These are phyloP conservation scores for Elachura formosa DNA, from an alignment of 2,113 vertebrate species.

Conservation along the genomic window DNA sequence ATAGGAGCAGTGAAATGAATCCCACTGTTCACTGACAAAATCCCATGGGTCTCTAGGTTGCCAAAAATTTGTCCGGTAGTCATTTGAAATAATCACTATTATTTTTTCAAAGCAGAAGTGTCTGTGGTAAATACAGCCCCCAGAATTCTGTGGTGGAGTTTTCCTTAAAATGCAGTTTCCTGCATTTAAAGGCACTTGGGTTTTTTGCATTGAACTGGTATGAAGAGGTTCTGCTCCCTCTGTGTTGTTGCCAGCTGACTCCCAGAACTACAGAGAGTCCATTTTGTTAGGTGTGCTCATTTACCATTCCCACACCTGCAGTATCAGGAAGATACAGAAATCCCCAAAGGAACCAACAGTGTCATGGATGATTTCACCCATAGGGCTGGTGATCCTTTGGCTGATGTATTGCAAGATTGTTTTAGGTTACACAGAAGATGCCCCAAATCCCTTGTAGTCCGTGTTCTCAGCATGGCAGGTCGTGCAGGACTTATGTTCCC, in stretches of 20 bases:
- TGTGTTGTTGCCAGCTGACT: fast-evolving
- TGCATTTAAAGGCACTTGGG: background rate
- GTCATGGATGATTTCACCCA: background rate
- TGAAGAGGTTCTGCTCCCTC: background rate
- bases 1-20: background rate
- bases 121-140: background rate
- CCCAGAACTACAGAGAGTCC: background rate
- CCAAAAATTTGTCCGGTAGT: background rate
- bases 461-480: fast-evolving
- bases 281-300: background rate
- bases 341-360: background rate
- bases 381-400: background rate
- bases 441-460: background rate
- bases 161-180: no score
- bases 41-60: background rate
- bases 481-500: background rate
- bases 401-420: fast-evolving
- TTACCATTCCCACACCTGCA: background rate
- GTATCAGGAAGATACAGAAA: background rate
- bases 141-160: background rate
- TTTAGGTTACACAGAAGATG: background rate
- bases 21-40: background rate
- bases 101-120: background rate
- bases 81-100: background rate
- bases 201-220: background rate